Evolutionary conservation across 2,797 vertebrate genomes (phyloP).

Genomic region (Phylloscopus collybita): DNA sequence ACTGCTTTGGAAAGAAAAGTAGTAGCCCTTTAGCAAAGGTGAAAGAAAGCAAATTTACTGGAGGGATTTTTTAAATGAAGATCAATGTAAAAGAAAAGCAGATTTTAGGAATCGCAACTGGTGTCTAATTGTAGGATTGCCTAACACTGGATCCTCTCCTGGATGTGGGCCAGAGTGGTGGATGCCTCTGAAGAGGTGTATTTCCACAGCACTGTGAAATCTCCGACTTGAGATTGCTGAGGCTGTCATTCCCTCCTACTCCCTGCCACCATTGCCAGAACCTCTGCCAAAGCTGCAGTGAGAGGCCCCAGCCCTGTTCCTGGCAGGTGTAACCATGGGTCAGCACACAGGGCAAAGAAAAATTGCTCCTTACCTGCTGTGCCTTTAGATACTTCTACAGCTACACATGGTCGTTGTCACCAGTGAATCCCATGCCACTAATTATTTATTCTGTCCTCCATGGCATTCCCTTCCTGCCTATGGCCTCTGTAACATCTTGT

Average conservation of each 20-base stretch:
- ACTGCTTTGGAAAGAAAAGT: conserved; percentile 9
- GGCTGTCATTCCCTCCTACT: neutral
- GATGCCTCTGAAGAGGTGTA: neutral
- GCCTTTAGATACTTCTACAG: neutral
- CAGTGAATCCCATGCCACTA: neutral
- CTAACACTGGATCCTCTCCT: neutral
- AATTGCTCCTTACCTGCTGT: neutral
- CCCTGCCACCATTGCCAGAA: neutral
- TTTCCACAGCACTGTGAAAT: neutral
- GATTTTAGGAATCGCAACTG: neutral
- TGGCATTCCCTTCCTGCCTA: neutral
- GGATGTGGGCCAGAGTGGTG: neutral
- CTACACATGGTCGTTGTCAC: neutral
- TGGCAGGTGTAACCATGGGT: neutral
- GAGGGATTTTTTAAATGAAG: neutral
- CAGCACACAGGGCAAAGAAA: neutral
- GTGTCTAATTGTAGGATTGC: neutral
- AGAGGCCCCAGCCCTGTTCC: neutral
- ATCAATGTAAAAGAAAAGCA: neutral
- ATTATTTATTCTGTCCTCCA: neutral
- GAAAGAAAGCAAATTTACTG: neutral
- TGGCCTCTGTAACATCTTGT: neutral
- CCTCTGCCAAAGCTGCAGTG: neutral
- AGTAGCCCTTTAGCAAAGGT: neutral
- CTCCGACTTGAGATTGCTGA: accelerated